Evolutionary conservation across 2,888 invertebrate genomes (phyloP), one percentile per base, ranked within the genome.

Genomic region (Drosophila melanosoma): DNA sequence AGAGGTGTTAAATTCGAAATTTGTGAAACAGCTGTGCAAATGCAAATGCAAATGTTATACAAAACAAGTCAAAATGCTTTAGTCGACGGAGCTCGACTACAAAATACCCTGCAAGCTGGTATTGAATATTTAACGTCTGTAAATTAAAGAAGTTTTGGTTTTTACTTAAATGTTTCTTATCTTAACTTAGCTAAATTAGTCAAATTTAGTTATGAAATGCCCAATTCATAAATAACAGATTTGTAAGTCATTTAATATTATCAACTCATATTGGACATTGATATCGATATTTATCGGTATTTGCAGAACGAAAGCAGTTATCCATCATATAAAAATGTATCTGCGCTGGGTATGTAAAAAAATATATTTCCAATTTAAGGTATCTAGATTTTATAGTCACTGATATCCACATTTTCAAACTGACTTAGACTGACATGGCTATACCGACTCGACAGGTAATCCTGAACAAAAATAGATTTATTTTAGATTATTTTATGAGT

Each of bases 1-100:
- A 45, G 45, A 83, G 74, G 82, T 83, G 83, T 74, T 74, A 81
- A 63, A 56, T 65, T 63, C 51, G 48, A 57, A 60, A 61, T 61
- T 33, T 33, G 11, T 38, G 11, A 56, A 70, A 35, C 84, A 83
- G 80, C 84, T 87, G 70, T 23, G 56, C 65, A 74, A 69, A 78
- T 77, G 59, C 64, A 58, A 66, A 65, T 45, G 23, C 23, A 45
- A 45, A 45, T 45, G 45, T 45, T 45, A 8, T 3, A 4, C 23
- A 45, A 45, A 45, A 23, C 45, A 45, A 23, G 23, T 15, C 45
- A 2, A 4, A 45, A 23, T 15, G 23, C 15, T 12, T 20, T 3
- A 12, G 0, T 20, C 7, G 7, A 12, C 20, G 23, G 1, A 15
- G 23, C 8, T 0, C 23, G 15, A 45, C 45, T 4, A 15, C 0